phyloP scores from a whole-genome alignment of 2,888 invertebrate genomes.

The Trissoscelio sp. region DNA sequence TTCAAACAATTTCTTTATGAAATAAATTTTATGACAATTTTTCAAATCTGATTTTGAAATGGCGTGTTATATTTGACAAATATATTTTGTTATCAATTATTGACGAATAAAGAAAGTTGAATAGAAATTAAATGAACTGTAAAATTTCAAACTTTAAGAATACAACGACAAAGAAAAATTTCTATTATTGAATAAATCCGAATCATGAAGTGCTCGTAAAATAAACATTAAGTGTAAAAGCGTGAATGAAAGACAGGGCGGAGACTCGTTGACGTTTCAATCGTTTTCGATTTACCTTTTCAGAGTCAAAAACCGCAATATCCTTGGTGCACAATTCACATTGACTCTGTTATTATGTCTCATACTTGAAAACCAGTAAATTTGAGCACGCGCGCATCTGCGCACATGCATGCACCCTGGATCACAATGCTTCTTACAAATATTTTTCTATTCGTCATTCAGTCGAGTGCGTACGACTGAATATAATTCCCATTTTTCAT shows the following conservation, averaged over 20 bases:
- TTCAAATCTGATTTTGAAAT: no score
- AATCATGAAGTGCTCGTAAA: conserved; percentile 78
- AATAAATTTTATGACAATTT: no score
- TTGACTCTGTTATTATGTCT: conserved; percentile 64
- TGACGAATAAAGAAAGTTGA: conserved; percentile 38
- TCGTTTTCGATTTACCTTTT: conserved; percentile 70
- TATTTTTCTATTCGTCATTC: conserved; percentile 35
- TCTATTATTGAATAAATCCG: conserved; percentile 56
- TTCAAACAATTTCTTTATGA: no score
- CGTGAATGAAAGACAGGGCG: conserved; percentile 69
- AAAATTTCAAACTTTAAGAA: conserved; percentile 55
- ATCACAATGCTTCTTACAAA: conserved; percentile 33
- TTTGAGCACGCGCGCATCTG: conserved; percentile 63
- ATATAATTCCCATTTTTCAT: no score
- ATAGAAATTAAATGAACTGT: conserved; percentile 52
- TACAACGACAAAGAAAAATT: conserved; percentile 58
- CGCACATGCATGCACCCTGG: conserved; percentile 1
- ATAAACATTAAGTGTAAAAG: conserved; percentile 74
- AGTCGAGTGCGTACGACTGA: not conserved
- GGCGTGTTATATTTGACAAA: conserved; percentile 31
- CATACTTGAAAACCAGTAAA: conserved; percentile 47
- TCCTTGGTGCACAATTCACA: conserved; percentile 65
- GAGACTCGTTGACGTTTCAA: conserved; percentile 77
- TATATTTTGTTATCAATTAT: conserved; percentile 50
- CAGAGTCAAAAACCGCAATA: conserved; percentile 75